Base-by-base conservation (phyloP, 2,797 vertebrate genomes). In the Columba guinea region DNA sequence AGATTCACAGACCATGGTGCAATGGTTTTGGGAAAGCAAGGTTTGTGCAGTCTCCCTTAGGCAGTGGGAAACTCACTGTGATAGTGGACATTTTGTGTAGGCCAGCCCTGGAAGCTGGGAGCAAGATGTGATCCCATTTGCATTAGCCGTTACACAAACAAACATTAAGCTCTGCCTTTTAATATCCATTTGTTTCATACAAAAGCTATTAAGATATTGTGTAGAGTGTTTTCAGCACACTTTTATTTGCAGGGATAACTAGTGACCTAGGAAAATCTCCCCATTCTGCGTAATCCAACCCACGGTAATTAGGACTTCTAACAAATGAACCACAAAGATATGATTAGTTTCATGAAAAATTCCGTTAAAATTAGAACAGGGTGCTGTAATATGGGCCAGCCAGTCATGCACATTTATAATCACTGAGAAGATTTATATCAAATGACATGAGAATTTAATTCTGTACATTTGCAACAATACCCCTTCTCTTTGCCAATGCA, bases 371-470 rank as follows among this genome's bases (percentile, higher is more conserved):
- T 83, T 95, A 90, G 93, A 86, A 79, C 75, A 90, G 14, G 11
- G 41, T 92, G 13, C 60, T 89, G 37, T 73, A 93, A 94, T 89
- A 51, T 75, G 51, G 89, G 80, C 71, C 91, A 94, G 41, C 51
- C 41, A 83, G 73, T 68, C 67, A 49, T 39, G 37, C 13, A 23
- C 32, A 52, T 86, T 90, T 90, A 84, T 93, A 82, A 80, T 87
- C 83, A 86, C 77, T 88, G 67, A 92, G 69, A 71, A 62, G 94
- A 95, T 92, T 90, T 91, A 64, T 91, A 67, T 84, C 51, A 94
- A 87, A 90, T 0, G 5, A 49, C 41, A 64, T 10, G 56, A 93
- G 84, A 71, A 90, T 91, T 91, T 84, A 90, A 73, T 89, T 93
- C 91, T 3, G 8, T 67, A 20, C 51, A 48, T 93, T 76, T 87